phyloP scores from a whole-genome alignment of 2,113 vertebrate genomes.

The Vimba vimba region DNA sequence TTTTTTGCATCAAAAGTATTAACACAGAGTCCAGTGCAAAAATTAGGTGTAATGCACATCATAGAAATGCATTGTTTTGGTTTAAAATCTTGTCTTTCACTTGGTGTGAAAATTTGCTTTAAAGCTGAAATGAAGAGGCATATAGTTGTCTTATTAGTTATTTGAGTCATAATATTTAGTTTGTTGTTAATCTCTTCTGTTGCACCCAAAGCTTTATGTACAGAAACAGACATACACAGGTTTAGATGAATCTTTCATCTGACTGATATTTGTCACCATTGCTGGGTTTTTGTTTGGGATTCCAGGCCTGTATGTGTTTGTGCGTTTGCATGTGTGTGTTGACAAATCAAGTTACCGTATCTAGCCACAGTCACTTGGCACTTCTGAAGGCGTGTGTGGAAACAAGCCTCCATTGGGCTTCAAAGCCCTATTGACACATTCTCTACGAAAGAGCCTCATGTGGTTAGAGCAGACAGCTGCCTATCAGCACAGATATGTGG shows the following conservation, averaged over 20 bases:
- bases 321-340: slow-evolving; percentile 25
- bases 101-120: not conserved
- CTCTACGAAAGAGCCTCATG: slow-evolving; percentile 54
- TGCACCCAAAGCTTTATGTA: not conserved
- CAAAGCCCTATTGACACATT: slow-evolving; percentile 54
- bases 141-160: not conserved
- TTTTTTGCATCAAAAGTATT: not conserved
- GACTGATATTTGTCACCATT: slow-evolving; percentile 44
- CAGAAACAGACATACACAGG: not conserved
- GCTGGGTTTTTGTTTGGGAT: slow-evolving; percentile 37
- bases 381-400: slow-evolving; percentile 60
- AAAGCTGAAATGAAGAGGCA: not conserved
- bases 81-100: not conserved
- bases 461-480: slow-evolving; percentile 53
- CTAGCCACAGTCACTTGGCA: slow-evolving; percentile 49
- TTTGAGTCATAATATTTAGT: slow-evolving; percentile 14
- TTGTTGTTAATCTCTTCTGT: slow-evolving; percentile 2
- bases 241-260: slow-evolving; percentile 38
- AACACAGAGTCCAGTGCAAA: not conserved
- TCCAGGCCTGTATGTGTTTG: slow-evolving; percentile 21
- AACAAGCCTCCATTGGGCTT: slow-evolving; percentile 61
- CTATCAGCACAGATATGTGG: not conserved
- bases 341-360: slow-evolving; percentile 36
- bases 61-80: not conserved
- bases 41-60: not conserved